phyloP scores from a whole-genome alignment of 2,113 vertebrate genomes.

The Hippocampus guttulatus region DNA sequence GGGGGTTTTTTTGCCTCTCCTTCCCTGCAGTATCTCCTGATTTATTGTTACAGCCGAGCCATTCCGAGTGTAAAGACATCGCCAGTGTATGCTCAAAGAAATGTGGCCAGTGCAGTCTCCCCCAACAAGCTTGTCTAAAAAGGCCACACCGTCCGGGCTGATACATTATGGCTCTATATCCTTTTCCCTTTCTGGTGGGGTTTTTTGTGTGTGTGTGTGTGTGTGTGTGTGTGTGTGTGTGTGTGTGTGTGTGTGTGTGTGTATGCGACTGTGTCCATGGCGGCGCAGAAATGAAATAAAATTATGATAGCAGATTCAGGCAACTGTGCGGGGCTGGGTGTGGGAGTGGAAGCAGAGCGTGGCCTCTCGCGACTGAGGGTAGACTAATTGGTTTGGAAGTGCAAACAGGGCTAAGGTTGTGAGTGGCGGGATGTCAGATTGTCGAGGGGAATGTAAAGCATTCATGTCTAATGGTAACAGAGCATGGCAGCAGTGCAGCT shows the following conservation, averaged over 20 bases:
- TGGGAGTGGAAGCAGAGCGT: constrained; percentile 13
- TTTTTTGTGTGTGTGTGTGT: too few relatives aligned
- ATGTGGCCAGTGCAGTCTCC: constrained; percentile 43
- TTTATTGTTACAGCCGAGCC: constrained; percentile 42
- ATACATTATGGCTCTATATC: constrained; percentile 45
- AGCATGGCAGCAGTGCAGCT: constrained; percentile 32
- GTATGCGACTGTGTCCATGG: constrained; percentile 4
- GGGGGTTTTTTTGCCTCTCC: constrained; percentile 29
- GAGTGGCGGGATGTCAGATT: constrained; percentile 48
- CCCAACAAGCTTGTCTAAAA: constrained; percentile 54
- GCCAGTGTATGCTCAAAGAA: constrained; percentile 38
- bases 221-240: constrained; percentile 14
- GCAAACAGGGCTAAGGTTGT: constrained; percentile 34
- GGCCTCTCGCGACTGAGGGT: constrained; percentile 39
- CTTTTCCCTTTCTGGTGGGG: constrained; percentile 21
- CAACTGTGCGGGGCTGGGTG: constrained; percentile 2
- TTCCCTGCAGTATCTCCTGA: constrained; percentile 29
- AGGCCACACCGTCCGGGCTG: constrained; percentile 47
- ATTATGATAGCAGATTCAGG: constrained; percentile 30
- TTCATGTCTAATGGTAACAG: constrained; percentile 41
- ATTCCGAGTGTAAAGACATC: constrained; percentile 38
- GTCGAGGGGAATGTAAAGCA: constrained; percentile 43
- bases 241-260: not conserved
- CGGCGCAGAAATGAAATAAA: constrained; percentile 19
- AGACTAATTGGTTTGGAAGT: constrained; percentile 57